phyloP scores from a whole-genome alignment of 2,113 vertebrate genomes.

The Osmerus mordax region DNA sequence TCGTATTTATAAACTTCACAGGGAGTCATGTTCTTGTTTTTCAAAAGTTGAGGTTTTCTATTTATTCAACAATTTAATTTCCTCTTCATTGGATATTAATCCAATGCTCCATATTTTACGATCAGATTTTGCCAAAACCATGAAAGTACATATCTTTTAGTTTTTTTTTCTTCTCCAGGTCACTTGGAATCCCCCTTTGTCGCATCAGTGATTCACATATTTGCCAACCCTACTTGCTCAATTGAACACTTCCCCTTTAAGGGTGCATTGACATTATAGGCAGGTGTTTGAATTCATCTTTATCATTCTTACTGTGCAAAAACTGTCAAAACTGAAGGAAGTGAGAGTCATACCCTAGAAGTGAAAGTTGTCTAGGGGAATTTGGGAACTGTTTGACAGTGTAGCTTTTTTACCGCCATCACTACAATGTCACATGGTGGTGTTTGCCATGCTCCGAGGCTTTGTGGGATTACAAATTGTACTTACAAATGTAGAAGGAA shows the following conservation, averaged over 20 bases:
- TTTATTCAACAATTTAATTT: too few relatives aligned
- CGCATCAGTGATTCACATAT: not conserved
- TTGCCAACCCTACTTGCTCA: too few relatives aligned
- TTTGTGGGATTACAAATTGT: not conserved
- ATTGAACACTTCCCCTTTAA: not conserved
- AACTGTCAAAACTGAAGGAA: slow-evolving; percentile 24
- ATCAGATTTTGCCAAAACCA: too few relatives aligned
- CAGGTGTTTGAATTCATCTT: not conserved
- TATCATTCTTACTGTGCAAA: not conserved
- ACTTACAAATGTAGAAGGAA: slow-evolving; percentile 16
- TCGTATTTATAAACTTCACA: too few relatives aligned
- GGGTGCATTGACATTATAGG: not conserved
- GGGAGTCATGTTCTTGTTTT: too few relatives aligned
- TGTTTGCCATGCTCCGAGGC: not conserved
- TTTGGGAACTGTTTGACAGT: slow-evolving; percentile 36
- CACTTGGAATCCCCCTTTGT: not conserved
- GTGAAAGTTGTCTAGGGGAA: slow-evolving; percentile 44
- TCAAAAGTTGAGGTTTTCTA: too few relatives aligned
- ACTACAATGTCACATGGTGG: slow-evolving; percentile 8
- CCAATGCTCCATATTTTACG: too few relatives aligned
- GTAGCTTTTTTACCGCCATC: slow-evolving; percentile 32
- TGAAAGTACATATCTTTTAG: too few relatives aligned
- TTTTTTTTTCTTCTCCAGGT: not conserved
- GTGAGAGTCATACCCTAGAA: slow-evolving; percentile 48
- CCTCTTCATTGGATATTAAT: too few relatives aligned